These are phyloP conservation scores for Diabrotica undecimpunctata DNA, from an alignment of 1,140 invertebrate genomes.

Conservation along the genomic window DNA sequence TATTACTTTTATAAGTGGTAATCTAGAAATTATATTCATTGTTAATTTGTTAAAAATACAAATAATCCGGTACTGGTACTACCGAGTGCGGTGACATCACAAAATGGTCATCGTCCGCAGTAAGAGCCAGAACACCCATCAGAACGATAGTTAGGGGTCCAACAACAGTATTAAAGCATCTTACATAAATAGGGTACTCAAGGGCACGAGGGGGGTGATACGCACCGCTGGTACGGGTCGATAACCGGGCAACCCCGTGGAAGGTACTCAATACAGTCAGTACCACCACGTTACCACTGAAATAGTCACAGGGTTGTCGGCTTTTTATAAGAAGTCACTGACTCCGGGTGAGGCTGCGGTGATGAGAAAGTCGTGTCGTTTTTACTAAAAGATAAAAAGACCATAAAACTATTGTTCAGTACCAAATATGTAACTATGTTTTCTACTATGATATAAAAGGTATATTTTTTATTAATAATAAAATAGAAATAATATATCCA, in stretches of 20 bases:
- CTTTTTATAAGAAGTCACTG: slow-evolving; percentile 4
- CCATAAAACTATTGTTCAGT: too few relatives aligned
- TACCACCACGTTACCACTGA: background rate
- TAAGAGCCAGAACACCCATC: slow-evolving; percentile 9
- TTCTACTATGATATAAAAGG: too few relatives aligned
- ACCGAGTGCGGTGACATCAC: slow-evolving; percentile 21
- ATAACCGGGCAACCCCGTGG: slow-evolving; percentile 29
- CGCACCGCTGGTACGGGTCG: slow-evolving; percentile 26
- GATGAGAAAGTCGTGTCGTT: background rate
- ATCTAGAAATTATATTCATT: too few relatives aligned
- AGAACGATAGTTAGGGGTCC: slow-evolving; percentile 13
- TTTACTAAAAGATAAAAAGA: background rate
- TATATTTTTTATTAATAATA: too few relatives aligned
- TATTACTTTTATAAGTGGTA: too few relatives aligned
- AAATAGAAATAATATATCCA: too few relatives aligned
- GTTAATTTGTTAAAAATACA: too few relatives aligned
- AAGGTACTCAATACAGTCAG: slow-evolving; percentile 13
- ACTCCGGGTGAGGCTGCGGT: background rate
- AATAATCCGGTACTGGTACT: background rate
- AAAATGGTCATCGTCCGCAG: slow-evolving; percentile 28
- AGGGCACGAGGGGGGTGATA: slow-evolving; percentile 22
- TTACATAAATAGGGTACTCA: slow-evolving; percentile 4
- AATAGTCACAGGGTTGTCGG: slow-evolving; percentile 9
- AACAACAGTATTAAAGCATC: slow-evolving; percentile 1
- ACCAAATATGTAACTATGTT: too few relatives aligned